These are phyloP conservation scores for Lethenteron reissneri DNA, from an alignment of 2,113 vertebrate genomes.

Conservation along the genomic window DNA sequence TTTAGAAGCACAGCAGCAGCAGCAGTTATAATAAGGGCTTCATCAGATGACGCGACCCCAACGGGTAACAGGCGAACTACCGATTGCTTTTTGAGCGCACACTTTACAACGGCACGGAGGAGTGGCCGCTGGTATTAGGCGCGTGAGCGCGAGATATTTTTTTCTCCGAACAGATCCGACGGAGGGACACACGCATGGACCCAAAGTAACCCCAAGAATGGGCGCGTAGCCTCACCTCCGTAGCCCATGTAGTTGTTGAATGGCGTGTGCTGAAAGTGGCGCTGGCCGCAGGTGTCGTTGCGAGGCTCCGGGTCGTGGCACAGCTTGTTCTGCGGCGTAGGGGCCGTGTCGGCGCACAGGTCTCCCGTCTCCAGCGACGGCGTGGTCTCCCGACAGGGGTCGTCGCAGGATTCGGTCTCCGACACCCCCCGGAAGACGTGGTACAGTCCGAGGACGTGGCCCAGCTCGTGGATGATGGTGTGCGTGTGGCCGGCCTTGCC, in stretches of 20 bases:
- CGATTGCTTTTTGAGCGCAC: too few relatives aligned
- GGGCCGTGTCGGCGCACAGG: constrained; percentile 77
- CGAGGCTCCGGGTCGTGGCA: constrained; percentile 53
- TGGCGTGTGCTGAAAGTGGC: constrained; percentile 44
- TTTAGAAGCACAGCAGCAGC: too few relatives aligned
- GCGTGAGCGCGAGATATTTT: too few relatives aligned
- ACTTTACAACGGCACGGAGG: too few relatives aligned
- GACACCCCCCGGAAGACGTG: constrained; percentile 89
- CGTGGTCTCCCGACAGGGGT: constrained; percentile 63
- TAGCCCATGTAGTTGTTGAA: constrained; percentile 97
- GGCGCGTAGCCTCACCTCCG: constrained; percentile 33
- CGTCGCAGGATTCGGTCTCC: constrained; percentile 74
- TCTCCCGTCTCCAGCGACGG: constrained; percentile 81
- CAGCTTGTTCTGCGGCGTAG: constrained; percentile 54
- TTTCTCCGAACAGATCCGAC: too few relatives aligned
- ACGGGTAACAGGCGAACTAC: too few relatives aligned
- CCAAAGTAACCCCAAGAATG: too few relatives aligned
- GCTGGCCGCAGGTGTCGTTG: constrained; percentile 57
- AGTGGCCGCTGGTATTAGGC: too few relatives aligned
- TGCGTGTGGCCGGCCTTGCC: constrained; percentile 31
- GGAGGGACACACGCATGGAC: too few relatives aligned
- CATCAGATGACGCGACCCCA: too few relatives aligned
- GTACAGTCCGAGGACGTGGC: constrained; percentile 77
- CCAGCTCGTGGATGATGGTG: constrained; percentile 35
- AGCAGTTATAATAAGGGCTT: too few relatives aligned